These are phyloP conservation scores for Megalopta genalis DNA, from an alignment of 1,140 invertebrate genomes.

Conservation along the genomic window DNA sequence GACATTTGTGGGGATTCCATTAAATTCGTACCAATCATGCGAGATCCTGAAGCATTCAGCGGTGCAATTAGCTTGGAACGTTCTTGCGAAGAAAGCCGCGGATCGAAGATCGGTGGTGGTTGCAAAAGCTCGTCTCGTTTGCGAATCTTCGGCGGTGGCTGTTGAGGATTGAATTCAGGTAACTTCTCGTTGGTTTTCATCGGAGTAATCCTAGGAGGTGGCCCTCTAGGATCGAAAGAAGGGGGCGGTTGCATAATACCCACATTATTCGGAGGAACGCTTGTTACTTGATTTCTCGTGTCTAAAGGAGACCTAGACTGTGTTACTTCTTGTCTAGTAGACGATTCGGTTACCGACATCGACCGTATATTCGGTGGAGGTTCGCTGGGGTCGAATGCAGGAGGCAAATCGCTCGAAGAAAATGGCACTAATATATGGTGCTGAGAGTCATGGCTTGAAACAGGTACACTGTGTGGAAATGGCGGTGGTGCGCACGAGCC, in stretches of 20 bases:
- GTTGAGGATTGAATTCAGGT: slow-evolving; percentile 42
- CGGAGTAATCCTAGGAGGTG: background rate
- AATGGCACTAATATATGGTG: slow-evolving; percentile 4
- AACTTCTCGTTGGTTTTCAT: slow-evolving; percentile 4
- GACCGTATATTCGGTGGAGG: slow-evolving; percentile 50
- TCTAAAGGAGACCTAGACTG: background rate
- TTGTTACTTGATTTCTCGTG: background rate
- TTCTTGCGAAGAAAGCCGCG: slow-evolving; percentile 53
- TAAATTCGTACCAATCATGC: background rate
- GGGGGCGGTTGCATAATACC: slow-evolving; percentile 39
- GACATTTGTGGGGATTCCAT: background rate
- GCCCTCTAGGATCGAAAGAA: slow-evolving; percentile 50
- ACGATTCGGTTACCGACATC: background rate
- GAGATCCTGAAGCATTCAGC: background rate
- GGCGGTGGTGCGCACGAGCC: slow-evolving; percentile 34
- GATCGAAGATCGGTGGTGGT: slow-evolving; percentile 63
- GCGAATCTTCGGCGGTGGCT: slow-evolving; percentile 44
- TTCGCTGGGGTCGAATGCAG: slow-evolving; percentile 36
- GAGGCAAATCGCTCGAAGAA: slow-evolving; percentile 31
- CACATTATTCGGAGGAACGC: slow-evolving; percentile 6
- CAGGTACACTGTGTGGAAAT: slow-evolving; percentile 3
- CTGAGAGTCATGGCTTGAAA: slow-evolving; percentile 33
- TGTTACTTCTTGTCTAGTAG: background rate
- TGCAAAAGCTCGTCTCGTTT: slow-evolving; percentile 45
- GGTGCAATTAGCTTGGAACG: slow-evolving; percentile 22